Base-by-base conservation (phyloP, 2,113 vertebrate species). In the Synodontis membranacea region DNA sequence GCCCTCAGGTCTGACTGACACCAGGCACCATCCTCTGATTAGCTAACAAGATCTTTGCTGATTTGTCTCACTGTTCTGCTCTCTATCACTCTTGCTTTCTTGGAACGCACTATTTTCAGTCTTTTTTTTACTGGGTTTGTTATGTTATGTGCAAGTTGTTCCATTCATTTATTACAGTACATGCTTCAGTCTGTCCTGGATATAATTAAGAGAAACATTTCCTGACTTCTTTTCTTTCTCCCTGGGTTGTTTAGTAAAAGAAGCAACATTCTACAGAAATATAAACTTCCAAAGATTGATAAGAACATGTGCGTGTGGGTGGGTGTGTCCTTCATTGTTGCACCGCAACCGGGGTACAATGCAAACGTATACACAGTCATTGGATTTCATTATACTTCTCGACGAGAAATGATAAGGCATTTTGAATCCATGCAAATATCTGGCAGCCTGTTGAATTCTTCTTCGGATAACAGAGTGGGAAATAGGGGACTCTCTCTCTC, bases 381-480 rank as follows among this genome's bases (percentile, higher is more conserved):
- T 62, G 56, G 79, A 60, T 86, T 86, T 60, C 70, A 34, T 82
- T 89, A 58, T 84, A 37, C 39, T 84, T 81, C 72, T 87, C 50
- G 8, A 64, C 48, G 83, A 74, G 74, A 89, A 88, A 86, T 88
- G 91, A 94, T 93, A 93, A 93, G 86, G 90, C 84, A 88, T 85
- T 91, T 84, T 88, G 86, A 91, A 91, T 94, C 92, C 90, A 87
- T 92, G 91, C 92, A 93, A 92, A 92, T 93, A 81, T 88, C 91
- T 95, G 91, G 92, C 93, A 94, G 92, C 90, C 70, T 90, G 82
- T 91, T 89, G 91, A 89, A 88, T 93, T 93, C 92, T 91, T 93
- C 42, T 56, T 93, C 91, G 93, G 94, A 92, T 91, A 85, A 88
- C 89, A 84, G 80, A 86, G 85, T 87, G 74, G 84, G 72, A 87